These are phyloP conservation scores for Parnassius smintheus DNA, from an alignment of 2,888 invertebrate species.

Conservation along the genomic window DNA sequence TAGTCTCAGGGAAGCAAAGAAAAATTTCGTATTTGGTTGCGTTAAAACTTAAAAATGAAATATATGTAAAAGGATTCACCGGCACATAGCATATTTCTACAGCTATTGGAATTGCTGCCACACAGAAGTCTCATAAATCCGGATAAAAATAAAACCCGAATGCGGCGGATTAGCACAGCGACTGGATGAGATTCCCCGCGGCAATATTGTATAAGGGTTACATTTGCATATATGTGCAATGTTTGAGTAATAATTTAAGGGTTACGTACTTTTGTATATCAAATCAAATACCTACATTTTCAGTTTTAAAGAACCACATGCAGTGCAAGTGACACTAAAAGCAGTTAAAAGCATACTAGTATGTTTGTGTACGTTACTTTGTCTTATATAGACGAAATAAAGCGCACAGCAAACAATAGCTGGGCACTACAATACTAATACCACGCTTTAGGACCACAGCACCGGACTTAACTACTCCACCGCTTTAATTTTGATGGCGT, in stretches of 20 bases:
- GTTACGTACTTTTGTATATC: neutral
- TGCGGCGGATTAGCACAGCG: conserved; percentile 20
- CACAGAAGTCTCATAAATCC: conserved; percentile 15
- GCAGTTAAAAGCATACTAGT: conserved; percentile 3
- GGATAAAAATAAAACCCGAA: conserved; percentile 22
- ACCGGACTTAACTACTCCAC: conserved; percentile 16
- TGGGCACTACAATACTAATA: conserved; percentile 19
- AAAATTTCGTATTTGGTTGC: too few species aligned
- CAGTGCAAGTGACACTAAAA: neutral
- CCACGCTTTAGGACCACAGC: conserved; percentile 23
- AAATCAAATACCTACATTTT: too few species aligned
- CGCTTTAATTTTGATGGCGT: conserved; percentile 19
- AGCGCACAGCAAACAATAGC: conserved; percentile 17
- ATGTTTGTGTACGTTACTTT: conserved; percentile 15
- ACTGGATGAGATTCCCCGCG: conserved; percentile 15
- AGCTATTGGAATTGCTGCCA: conserved; percentile 13
- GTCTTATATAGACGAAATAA: conserved; percentile 15
- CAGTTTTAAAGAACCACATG: conserved; percentile 12
- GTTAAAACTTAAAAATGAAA: too few species aligned
- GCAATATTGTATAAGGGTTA: conserved; percentile 19
- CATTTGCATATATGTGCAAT: conserved; percentile 4
- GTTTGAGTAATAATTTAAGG: neutral
- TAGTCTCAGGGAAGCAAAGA: too few species aligned
- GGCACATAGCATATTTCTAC: conserved; percentile 11
- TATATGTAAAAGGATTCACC: too few species aligned